Conservation (phyloP, 2,797 vertebrate genomes). For the Lepus townsendii region DNA sequence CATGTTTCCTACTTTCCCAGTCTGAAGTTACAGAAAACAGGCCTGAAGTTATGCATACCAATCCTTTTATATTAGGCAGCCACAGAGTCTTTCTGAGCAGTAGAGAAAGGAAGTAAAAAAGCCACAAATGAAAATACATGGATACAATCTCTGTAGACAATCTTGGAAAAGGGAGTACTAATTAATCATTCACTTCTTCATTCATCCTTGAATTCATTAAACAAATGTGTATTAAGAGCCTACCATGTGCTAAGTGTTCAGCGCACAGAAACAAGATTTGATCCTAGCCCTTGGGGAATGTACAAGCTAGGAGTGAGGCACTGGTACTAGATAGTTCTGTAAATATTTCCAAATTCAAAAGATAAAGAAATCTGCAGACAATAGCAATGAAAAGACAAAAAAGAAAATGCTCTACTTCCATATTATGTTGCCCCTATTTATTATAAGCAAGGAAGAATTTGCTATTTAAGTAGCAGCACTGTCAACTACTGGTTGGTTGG, state of each 20-base stretch:
- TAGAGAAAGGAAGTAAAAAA: background rate
- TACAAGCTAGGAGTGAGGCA: background rate
- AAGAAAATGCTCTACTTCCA: background rate
- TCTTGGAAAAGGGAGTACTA: background rate
- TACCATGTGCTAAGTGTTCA: background rate
- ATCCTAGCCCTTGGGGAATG: background rate
- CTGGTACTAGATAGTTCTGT: background rate
- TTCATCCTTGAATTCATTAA: background rate
- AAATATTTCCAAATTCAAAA: slow-evolving; percentile 28
- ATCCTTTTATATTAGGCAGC: background rate
- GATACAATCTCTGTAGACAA: background rate
- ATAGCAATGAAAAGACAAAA: slow-evolving; percentile 31
- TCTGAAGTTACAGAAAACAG: slow-evolving; percentile 10
- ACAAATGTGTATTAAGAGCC: background rate
- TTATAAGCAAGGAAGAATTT: slow-evolving; percentile 36
- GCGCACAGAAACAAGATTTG: background rate
- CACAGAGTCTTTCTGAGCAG: background rate
- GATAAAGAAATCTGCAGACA: slow-evolving; percentile 36
- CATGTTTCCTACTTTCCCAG: background rate
- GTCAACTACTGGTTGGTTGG: background rate
- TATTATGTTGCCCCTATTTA: slow-evolving; percentile 45
- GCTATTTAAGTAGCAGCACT: background rate
- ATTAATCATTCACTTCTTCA: background rate
- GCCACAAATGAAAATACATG: slow-evolving; percentile 41
- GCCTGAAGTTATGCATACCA: background rate